phyloP scores from a whole-genome alignment of 2,888 invertebrate species.

The Cheilosia soror region DNA sequence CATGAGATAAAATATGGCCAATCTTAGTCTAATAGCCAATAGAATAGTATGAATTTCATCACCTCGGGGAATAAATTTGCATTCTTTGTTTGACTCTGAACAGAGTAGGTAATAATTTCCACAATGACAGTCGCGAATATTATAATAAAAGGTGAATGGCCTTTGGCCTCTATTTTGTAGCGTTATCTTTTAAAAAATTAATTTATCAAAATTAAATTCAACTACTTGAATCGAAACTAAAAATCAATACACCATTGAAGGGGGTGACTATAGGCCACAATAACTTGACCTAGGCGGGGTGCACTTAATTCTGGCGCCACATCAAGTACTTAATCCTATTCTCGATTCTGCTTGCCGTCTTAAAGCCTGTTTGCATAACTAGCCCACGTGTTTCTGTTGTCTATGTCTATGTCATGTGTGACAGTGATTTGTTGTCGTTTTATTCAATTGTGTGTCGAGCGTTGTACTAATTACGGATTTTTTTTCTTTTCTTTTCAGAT shows the following conservation, averaged over 20 bases:
- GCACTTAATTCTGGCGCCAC: conserved; percentile 64
- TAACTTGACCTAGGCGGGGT: conserved; percentile 62
- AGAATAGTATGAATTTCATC: conserved; percentile 25
- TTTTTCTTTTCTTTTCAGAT: conserved; percentile 56
- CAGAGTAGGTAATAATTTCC: conserved; percentile 24
- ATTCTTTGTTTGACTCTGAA: conserved; percentile 9
- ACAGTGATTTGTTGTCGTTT: conserved; percentile 53
- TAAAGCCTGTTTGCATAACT: conserved; percentile 52
- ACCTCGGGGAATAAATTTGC: conserved; percentile 59
- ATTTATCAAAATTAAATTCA: conserved; percentile 17
- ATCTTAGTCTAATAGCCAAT: background rate
- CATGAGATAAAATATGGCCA: conserved; percentile 5
- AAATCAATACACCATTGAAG: conserved; percentile 24
- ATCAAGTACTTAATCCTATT: conserved; percentile 54
- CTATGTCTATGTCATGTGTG: conserved; percentile 42
- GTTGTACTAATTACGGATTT: conserved; percentile 35
- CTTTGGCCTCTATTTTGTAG: conserved; percentile 18
- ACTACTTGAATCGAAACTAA: conserved; percentile 18
- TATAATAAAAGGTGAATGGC: conserved; percentile 54
- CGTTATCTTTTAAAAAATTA: conserved; percentile 7
- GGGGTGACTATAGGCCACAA: background rate
- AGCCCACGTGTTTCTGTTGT: conserved; percentile 35
- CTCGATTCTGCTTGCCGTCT: background rate
- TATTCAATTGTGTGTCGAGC: conserved; percentile 34
- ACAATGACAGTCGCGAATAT: conserved; percentile 29